Percentiles rank a stretch among this genome's conserved stretches.
These are phyloP conservation scores for Nephrotoma appendiculata DNA, from an alignment of 2,888 invertebrate species.

Conservation along the genomic window DNA sequence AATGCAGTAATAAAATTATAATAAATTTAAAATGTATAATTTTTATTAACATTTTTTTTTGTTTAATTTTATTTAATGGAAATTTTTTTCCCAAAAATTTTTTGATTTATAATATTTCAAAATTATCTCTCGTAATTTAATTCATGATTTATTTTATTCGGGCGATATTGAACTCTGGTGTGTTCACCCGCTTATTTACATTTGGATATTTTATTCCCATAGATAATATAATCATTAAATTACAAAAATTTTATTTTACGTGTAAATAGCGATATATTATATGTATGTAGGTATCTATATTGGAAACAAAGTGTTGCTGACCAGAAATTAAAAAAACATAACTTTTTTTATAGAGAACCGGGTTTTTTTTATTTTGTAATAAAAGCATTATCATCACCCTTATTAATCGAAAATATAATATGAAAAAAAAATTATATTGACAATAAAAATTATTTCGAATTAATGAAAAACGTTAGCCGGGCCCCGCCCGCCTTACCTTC, in stretches of 20 bases:
- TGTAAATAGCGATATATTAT: background rate
- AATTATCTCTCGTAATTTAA: background rate
- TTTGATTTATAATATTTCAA: background rate
- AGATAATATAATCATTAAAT: background rate
- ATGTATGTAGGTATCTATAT: background rate
- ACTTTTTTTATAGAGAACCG: background rate
- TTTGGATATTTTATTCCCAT: background rate
- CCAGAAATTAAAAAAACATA: background rate
- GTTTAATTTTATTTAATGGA: background rate
- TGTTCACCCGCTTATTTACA: background rate
- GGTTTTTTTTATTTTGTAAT: background rate
- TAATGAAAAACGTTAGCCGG: too few species aligned
- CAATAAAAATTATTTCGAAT: too few species aligned
- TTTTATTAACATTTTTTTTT: background rate
- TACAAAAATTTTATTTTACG: background rate
- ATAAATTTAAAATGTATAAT: background rate
- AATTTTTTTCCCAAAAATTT: background rate
- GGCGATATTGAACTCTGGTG: background rate
- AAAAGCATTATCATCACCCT: background rate
- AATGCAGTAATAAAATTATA: background rate
- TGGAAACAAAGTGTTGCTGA: background rate
- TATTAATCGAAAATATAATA: background rate
- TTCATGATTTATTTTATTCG: background rate
- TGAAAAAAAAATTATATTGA: too few species aligned
- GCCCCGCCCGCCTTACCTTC: too few species aligned